Percentiles rank a stretch among this genome's conserved stretches.
phyloP scores from a whole-genome alignment of 2,888 invertebrate genomes.

The Cheilosia variabilis region DNA sequence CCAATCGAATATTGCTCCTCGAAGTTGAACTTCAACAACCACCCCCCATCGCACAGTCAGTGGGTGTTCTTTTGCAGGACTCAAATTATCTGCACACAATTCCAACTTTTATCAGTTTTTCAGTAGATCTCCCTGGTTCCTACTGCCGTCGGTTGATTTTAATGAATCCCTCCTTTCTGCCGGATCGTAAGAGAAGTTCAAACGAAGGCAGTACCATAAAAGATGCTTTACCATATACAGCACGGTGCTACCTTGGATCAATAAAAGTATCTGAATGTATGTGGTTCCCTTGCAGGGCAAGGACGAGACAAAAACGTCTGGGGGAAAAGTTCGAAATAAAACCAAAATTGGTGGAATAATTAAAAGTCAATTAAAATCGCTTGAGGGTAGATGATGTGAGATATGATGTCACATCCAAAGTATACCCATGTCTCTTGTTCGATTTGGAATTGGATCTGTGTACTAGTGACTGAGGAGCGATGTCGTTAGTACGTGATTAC shows the following conservation, averaged over 20 bases:
- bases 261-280: neutral
- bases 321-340: constrained; percentile 27
- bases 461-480: neutral
- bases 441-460: constrained; percentile 18
- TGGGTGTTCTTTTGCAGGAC: constrained; percentile 17
- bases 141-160: constrained; percentile 44
- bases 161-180: constrained; percentile 25
- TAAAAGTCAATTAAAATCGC: constrained; percentile 58
- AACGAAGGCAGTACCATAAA: neutral
- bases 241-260: constrained; percentile 6
- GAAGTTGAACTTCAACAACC: constrained; percentile 3
- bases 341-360: constrained; percentile 50
- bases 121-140: constrained; percentile 1
- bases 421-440: constrained; percentile 33
- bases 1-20: constrained; percentile 33
- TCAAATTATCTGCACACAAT: constrained; percentile 48
- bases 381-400: constrained; percentile 48
- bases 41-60: neutral
- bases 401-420: constrained; percentile 46
- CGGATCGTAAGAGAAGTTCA: neutral
- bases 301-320: neutral
- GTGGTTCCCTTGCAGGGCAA: neutral
- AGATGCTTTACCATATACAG: neutral
- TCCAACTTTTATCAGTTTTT: constrained; percentile 40
- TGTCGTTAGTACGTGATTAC: constrained; percentile 36